Conservation (phyloP, 2,113 vertebrate species). For the Pterocles burchelli region DNA sequence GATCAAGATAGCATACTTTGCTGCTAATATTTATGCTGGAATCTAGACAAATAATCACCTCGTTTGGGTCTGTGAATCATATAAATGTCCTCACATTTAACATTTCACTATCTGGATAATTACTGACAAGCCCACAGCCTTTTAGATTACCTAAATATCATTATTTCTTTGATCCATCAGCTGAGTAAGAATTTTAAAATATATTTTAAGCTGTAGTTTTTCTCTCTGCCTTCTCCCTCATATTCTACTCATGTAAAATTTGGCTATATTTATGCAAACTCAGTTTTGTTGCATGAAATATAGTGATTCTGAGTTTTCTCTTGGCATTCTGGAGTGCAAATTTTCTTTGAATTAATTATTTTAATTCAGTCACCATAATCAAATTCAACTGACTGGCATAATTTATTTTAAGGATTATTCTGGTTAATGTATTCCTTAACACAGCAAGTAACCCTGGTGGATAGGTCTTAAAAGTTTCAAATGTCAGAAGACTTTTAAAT, state of each 20-base stretch:
- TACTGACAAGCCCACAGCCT: neutral
- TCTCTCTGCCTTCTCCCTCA: neutral
- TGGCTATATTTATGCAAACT: constrained; percentile 32
- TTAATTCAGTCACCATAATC: constrained; percentile 35
- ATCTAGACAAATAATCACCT: neutral
- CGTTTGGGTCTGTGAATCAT: neutral
- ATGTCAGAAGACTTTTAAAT: constrained; percentile 56
- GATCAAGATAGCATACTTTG: neutral
- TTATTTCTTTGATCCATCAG: neutral
- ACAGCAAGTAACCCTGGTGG: constrained; percentile 46
- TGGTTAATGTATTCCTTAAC: constrained; percentile 52
- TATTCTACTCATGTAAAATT: neutral
- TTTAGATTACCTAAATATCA: neutral
- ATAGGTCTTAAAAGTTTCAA: constrained; percentile 62
- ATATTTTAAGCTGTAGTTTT: neutral
- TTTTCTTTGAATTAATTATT: constrained; percentile 59
- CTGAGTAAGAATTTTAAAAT: neutral
- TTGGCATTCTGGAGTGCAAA: neutral
- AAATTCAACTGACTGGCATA: constrained; percentile 33
- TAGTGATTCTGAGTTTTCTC: neutral
- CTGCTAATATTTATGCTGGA: neutral
- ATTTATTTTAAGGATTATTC: constrained; percentile 66
- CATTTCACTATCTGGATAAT: neutral
- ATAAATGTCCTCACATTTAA: neutral
- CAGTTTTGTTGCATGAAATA: neutral